These are phyloP conservation scores for Microctenopoma steveboyesi DNA, from an alignment of 2,797 vertebrate species.

Conservation along the genomic window DNA sequence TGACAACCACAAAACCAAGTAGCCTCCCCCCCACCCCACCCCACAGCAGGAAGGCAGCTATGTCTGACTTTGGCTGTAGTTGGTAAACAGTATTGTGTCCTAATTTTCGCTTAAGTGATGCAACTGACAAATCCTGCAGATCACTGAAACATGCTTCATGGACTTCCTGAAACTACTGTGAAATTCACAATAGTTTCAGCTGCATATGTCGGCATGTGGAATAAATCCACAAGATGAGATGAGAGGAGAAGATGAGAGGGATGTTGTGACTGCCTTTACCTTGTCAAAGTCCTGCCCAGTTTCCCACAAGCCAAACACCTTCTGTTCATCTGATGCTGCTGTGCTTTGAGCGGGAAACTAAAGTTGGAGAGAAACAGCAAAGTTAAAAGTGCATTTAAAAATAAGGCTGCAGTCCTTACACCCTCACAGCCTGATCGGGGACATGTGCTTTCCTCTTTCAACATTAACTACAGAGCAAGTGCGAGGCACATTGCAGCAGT, in stretches of 20 bases:
- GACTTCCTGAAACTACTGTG: neutral
- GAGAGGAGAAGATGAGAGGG: neutral
- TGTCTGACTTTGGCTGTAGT: neutral
- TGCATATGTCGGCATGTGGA: neutral
- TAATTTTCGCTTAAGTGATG: neutral
- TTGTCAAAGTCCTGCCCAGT: constrained; percentile 92
- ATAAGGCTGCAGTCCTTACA: neutral
- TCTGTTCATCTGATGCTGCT: constrained; percentile 92
- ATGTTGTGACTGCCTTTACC: constrained; percentile 78
- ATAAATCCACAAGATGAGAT: neutral
- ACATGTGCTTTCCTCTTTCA: neutral
- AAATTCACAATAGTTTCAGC: constrained; percentile 5
- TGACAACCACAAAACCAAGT: too few species aligned
- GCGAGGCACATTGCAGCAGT: too few species aligned
- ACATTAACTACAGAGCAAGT: too few species aligned
- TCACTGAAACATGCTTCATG: neutral
- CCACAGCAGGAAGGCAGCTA: neutral
- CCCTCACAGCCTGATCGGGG: neutral
- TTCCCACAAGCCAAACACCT: constrained; percentile 97
- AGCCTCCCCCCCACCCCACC: too few species aligned
- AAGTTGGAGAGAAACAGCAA: constrained; percentile 27
- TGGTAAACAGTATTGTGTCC: neutral
- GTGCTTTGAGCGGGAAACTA: constrained; percentile 96
- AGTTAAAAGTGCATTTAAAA: neutral
- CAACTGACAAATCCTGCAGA: neutral